Percentiles rank a stretch among this genome's conserved stretches.
Evolutionary conservation across 2,113 vertebrate genomes (phyloP).

Genomic region (Tiliqua scincoides): DNA sequence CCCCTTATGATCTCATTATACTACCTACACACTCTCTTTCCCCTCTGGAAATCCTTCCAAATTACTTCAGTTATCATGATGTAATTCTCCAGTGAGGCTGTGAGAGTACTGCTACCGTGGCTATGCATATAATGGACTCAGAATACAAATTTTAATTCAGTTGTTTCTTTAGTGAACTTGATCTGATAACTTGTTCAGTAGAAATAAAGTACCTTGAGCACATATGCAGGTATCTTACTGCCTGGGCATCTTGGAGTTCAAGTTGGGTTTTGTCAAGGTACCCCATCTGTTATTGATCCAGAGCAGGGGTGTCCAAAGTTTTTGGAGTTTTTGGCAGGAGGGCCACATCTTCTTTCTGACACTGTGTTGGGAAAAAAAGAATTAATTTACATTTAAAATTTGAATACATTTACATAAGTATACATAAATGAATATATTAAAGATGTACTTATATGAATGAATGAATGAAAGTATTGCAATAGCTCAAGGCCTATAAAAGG

Average conservation of each 20-base stretch:
- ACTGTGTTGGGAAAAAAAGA: too few relatives aligned
- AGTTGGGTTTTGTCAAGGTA: not conserved
- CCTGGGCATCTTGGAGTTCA: not conserved
- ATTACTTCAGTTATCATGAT: conserved; percentile 25
- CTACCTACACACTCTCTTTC: not conserved
- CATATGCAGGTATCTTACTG: not conserved
- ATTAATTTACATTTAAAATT: too few relatives aligned
- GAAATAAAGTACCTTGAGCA: not conserved
- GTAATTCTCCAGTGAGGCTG: conserved; percentile 9
- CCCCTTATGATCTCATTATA: conserved; percentile 20
- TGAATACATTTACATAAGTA: too few relatives aligned
- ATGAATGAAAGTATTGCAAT: too few relatives aligned
- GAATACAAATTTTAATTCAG: not conserved
- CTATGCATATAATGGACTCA: not conserved
- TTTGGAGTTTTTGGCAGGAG: too few relatives aligned
- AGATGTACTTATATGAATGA: too few relatives aligned
- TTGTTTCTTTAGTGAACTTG: not conserved
- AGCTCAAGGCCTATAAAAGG: too few relatives aligned
- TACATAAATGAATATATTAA: too few relatives aligned
- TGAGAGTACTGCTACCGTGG: not conserved
- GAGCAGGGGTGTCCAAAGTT: too few relatives aligned
- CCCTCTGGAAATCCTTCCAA: conserved; percentile 23
- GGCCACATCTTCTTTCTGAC: too few relatives aligned
- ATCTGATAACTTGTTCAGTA: not conserved
- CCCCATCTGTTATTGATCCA: not conserved